A percentile compares a stretch with the other conserved stretches of the same genome.
phyloP scores from a whole-genome alignment of 2,888 invertebrate species.

The Acrobasis repandana region DNA sequence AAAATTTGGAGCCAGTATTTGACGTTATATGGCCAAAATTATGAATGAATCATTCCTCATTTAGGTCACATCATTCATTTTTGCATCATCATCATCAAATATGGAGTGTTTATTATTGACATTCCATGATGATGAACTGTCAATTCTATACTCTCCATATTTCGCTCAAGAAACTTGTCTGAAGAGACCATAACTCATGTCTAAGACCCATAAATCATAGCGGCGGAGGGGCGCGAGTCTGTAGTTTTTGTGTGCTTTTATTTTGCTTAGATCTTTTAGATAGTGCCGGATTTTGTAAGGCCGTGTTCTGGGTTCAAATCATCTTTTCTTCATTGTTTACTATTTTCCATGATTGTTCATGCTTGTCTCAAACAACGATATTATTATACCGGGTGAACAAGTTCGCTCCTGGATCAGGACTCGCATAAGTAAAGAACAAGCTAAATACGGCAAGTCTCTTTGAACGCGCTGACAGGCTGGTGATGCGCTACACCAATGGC shows the following conservation, averaged over 20 bases:
- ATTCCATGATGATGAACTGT: background rate
- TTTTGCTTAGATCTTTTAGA: conserved; percentile 6
- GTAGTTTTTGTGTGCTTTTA: conserved; percentile 4
- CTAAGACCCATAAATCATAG: conserved; percentile 7
- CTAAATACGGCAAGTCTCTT: no score
- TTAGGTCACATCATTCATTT: no score
- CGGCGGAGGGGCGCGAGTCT: background rate
- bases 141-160: background rate
- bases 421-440: no score
- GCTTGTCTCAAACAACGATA: background rate
- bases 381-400: no score
- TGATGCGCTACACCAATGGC: no score
- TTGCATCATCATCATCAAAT: no score
- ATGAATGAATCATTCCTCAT: no score
- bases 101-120: no score
- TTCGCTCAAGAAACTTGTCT: conserved; percentile 10
- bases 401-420: no score
- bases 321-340: background rate
- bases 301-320: background rate
- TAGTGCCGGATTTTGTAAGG: background rate
- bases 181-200: conserved; percentile 19
- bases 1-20: no score
- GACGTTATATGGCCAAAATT: no score
- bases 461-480: no score
- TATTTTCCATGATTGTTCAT: background rate